Percentiles rank a stretch among this genome's conserved stretches.
Conservation (phyloP, 2,797 vertebrate genomes). For the Ceryle rudis region DNA sequence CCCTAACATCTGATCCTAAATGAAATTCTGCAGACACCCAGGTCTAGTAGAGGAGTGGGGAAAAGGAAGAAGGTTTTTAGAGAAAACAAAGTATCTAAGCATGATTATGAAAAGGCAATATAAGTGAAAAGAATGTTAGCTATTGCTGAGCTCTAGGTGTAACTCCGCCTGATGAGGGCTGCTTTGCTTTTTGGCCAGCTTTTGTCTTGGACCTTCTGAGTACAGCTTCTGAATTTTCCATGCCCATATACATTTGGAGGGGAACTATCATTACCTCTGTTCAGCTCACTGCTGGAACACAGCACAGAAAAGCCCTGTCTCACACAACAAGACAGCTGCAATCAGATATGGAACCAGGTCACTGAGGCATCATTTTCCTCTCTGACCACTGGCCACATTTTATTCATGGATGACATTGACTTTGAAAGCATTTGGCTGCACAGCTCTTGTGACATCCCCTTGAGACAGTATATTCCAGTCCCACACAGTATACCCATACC, state of each 20-base stretch:
- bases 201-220: not conserved
- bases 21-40: not conserved
- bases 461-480: constrained; percentile 15
- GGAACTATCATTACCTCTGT: not conserved
- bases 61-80: not conserved
- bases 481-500: not conserved
- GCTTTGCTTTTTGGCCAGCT: not conserved
- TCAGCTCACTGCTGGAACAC: not conserved
- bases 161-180: not conserved
- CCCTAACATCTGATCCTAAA: not conserved
- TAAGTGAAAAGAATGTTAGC: not conserved
- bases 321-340: not conserved
- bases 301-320: not conserved
- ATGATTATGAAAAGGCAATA: not conserved
- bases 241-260: not conserved
- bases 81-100: not conserved
- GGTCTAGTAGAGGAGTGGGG: not conserved
- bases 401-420: not conserved
- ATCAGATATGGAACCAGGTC: not conserved
- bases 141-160: not conserved
- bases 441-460: not conserved
- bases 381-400: not conserved
- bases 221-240: not conserved
- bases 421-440: not conserved
- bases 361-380: not conserved